Percentiles rank a stretch among this genome's conserved stretches.
These are phyloP conservation scores for Sarcophaga rosellei DNA, from an alignment of 2,888 invertebrate species.

Conservation along the genomic window DNA sequence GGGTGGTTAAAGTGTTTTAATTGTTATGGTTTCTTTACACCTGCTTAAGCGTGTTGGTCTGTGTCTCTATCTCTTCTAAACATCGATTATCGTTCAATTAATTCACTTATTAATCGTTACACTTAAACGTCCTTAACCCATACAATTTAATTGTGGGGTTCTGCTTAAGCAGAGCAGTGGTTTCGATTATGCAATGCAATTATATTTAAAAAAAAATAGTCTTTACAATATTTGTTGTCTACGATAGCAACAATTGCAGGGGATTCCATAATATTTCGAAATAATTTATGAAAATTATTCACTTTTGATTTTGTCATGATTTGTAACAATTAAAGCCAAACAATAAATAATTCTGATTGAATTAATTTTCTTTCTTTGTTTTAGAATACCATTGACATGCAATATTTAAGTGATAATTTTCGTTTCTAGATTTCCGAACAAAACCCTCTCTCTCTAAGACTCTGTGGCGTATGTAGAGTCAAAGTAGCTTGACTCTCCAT, in stretches of 20 bases:
- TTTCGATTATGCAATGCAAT: neutral
- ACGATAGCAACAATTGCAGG: too few relatives aligned
- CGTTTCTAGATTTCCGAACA: too few relatives aligned
- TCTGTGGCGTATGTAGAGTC: too few relatives aligned
- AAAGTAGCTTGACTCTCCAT: too few relatives aligned
- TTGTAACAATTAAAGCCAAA: neutral
- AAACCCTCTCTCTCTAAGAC: too few relatives aligned
- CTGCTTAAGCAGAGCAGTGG: neutral
- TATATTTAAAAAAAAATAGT: too few relatives aligned
- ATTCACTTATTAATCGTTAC: neutral
- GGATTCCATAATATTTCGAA: neutral
- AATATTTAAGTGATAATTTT: too few relatives aligned
- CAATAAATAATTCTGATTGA: conserved; percentile 2
- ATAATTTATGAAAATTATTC: neutral
- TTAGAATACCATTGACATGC: too few relatives aligned
- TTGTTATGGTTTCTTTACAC: conserved; percentile 37
- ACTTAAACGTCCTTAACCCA: conserved; percentile 6
- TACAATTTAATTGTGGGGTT: conserved; percentile 17
- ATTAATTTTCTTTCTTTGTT: neutral
- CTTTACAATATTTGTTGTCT: too few relatives aligned
- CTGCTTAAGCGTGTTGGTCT: neutral
- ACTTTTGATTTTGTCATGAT: neutral
- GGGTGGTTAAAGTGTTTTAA: conserved; percentile 18
- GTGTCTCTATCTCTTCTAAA: neutral
- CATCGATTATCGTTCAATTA: conserved; percentile 9